These are phyloP conservation scores for Heliconius congener DNA, from an alignment of 1,140 invertebrate genomes.

Conservation along the genomic window DNA sequence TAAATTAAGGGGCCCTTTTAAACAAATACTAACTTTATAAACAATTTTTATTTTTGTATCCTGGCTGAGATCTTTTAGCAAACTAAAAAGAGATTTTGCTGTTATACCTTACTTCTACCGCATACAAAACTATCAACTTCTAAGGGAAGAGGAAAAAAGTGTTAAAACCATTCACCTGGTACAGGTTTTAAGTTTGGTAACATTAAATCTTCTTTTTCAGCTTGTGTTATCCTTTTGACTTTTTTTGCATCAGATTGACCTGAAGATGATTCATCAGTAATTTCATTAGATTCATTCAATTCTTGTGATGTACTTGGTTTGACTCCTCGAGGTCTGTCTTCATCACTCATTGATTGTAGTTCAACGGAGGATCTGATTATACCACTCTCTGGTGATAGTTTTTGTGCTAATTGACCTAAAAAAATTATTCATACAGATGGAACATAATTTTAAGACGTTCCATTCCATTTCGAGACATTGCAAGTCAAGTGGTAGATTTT, in stretches of 20 bases:
- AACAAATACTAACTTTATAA: too few species aligned
- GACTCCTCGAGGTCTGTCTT: conserved; percentile 82
- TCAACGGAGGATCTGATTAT: conserved; percentile 83
- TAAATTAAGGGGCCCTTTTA: too few species aligned
- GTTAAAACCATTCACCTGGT: conserved; percentile 67
- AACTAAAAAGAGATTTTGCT: too few species aligned
- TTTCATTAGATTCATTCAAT: conserved; percentile 38
- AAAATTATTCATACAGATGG: too few species aligned
- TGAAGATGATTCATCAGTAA: conserved; percentile 61
- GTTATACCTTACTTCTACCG: too few species aligned
- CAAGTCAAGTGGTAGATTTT: too few species aligned
- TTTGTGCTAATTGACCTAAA: conserved; percentile 59
- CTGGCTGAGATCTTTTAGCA: too few species aligned
- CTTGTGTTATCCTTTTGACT: conserved; percentile 61
- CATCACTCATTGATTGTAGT: conserved; percentile 84
- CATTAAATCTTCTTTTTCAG: conserved; percentile 86
- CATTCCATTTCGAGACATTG: too few species aligned
- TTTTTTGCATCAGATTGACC: conserved; percentile 71
- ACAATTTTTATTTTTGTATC: too few species aligned
- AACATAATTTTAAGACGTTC: too few species aligned
- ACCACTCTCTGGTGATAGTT: conserved; percentile 84
- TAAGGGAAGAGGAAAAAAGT: too few species aligned
- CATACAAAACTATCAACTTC: too few species aligned
- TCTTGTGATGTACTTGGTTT: conserved; percentile 51
- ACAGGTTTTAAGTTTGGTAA: conserved; percentile 91